These are phyloP conservation scores for Nomada ruficornis DNA, from an alignment of 2,888 invertebrate genomes.

Conservation along the genomic window DNA sequence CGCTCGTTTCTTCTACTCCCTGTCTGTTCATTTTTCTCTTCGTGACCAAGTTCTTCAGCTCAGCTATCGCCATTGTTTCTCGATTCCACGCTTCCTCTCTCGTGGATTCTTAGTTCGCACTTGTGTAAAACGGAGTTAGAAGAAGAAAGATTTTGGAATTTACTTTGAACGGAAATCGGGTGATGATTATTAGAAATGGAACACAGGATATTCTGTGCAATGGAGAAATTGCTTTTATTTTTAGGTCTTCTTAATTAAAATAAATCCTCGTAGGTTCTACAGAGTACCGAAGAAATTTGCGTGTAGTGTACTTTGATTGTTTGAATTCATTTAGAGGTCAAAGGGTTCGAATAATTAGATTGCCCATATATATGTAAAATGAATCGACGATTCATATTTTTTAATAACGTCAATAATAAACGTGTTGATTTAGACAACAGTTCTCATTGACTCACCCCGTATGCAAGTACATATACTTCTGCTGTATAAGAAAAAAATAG, in stretches of 20 bases:
- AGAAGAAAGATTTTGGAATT: background rate
- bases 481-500: no score
- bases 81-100: slow-evolving; percentile 40
- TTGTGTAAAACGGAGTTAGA: slow-evolving; percentile 25
- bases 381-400: no score
- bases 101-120: slow-evolving; percentile 41
- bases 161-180: background rate
- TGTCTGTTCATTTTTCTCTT: slow-evolving; percentile 15
- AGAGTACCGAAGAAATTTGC: background rate
- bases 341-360: no score
- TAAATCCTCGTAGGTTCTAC: background rate
- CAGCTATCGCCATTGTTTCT: slow-evolving; percentile 17
- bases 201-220: background rate
- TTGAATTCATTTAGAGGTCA: no score
- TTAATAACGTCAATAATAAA: no score
- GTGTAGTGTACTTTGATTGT: no score
- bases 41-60: slow-evolving; percentile 29
- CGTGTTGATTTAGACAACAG: no score
- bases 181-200: background rate
- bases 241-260: no score
- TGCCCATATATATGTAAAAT: no score
- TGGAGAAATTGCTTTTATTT: no score
- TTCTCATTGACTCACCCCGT: no score
- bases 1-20: slow-evolving; percentile 28
- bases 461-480: no score